Conservation (phyloP, 2,113 vertebrate species). For the Chrysemys picta region DNA sequence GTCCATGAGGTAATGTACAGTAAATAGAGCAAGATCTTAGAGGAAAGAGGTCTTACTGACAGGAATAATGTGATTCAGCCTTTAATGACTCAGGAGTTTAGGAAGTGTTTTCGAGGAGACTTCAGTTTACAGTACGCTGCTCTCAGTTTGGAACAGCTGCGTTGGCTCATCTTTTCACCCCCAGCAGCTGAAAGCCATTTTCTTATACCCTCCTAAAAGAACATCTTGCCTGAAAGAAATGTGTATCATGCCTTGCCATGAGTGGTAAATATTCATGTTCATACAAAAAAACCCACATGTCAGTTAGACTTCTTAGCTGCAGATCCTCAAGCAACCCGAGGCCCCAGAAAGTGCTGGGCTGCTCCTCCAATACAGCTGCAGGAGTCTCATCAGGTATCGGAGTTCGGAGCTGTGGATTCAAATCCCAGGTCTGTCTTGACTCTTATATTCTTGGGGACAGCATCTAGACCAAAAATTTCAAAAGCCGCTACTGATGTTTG, state of each 20-base stretch:
- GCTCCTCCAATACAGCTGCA: background rate
- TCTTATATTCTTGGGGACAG: background rate
- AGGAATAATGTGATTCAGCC: constrained; percentile 73
- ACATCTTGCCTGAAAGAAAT: constrained; percentile 45
- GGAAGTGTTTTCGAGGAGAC: constrained; percentile 65
- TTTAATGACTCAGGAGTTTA: constrained; percentile 74
- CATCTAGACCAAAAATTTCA: background rate
- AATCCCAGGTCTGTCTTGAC: background rate
- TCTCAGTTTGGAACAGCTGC: constrained; percentile 31
- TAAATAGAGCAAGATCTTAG: constrained; percentile 67
- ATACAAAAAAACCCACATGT: background rate
- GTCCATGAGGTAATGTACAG: constrained; percentile 59
- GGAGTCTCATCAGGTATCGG: background rate
- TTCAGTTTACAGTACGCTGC: constrained; percentile 63
- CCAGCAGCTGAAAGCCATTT: constrained; percentile 45
- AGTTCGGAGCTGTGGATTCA: background rate
- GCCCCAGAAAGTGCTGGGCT: constrained; percentile 42
- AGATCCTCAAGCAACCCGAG: background rate
- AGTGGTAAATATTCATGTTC: constrained; percentile 29
- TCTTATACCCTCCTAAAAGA: constrained; percentile 38
- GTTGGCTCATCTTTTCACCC: constrained; percentile 58
- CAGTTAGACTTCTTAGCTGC: background rate
- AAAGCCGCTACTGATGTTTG: background rate
- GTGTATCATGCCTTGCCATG: constrained; percentile 8
- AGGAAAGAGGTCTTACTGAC: constrained; percentile 63